These are phyloP conservation scores for Morpho helenor DNA, from an alignment of 2,888 invertebrate species.

Conservation along the genomic window DNA sequence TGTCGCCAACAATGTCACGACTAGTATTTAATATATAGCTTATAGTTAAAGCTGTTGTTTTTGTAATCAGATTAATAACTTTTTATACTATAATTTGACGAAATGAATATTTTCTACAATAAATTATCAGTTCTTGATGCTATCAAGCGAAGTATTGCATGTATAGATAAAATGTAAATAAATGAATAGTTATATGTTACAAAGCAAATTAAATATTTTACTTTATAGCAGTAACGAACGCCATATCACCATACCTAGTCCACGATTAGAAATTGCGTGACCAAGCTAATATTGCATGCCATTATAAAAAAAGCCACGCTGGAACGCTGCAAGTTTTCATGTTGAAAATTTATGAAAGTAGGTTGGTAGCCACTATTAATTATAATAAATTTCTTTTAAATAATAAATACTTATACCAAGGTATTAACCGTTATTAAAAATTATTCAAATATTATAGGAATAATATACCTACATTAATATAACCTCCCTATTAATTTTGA, in stretches of 20 bases:
- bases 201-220: slow-evolving; percentile 26
- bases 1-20: too few species aligned
- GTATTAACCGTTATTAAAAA: too few species aligned
- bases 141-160: neutral
- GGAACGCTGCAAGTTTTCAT: slow-evolving; percentile 16
- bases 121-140: too few species aligned
- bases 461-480: too few species aligned
- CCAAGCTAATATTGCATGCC: slow-evolving; percentile 15
- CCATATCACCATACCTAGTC: slow-evolving; percentile 18
- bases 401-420: neutral
- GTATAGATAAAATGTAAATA: neutral
- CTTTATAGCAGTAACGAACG: slow-evolving; percentile 1
- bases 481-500: too few species aligned
- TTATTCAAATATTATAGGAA: too few species aligned
- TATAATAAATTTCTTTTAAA: neutral
- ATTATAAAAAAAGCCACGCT: slow-evolving; percentile 19
- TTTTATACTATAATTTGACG: too few species aligned
- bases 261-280: slow-evolving; percentile 23
- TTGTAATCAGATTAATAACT: neutral
- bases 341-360: slow-evolving; percentile 19
- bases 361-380: slow-evolving; percentile 8
- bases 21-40: too few species aligned
- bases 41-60: neutral
- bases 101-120: too few species aligned
- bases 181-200: neutral